Conservation (phyloP, 2,113 vertebrate species). For the Etia nguti region DNA sequence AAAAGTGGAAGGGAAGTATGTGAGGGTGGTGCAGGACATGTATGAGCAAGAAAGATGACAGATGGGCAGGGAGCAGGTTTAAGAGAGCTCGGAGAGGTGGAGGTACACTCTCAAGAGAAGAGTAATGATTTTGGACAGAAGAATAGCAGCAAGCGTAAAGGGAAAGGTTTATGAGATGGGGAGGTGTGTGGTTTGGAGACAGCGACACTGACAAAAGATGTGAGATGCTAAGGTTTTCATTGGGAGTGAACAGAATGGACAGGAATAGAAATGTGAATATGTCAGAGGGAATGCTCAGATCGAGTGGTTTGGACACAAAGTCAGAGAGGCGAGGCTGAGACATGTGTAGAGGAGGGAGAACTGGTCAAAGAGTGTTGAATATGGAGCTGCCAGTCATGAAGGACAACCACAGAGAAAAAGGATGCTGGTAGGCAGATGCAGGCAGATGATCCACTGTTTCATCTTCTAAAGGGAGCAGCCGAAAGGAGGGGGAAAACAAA, state of each 20-base stretch:
- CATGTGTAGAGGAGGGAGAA: too few species aligned
- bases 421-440: neutral
- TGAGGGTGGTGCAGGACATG: neutral
- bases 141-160: neutral
- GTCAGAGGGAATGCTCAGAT: too few species aligned
- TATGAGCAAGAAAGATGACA: neutral
- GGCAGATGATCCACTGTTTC: neutral
- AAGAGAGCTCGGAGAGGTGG: neutral
- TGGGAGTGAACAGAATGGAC: too few species aligned
- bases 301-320: too few species aligned
- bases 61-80: neutral
- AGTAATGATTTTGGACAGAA: neutral
- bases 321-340: too few species aligned
- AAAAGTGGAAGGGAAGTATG: neutral
- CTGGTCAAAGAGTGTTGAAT: too few species aligned
- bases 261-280: too few species aligned
- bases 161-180: neutral
- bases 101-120: neutral
- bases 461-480: neutral
- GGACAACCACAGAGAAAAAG: neutral
- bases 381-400: too few species aligned
- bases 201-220: neutral
- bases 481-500: neutral
- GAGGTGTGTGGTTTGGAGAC: neutral
- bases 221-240: too few species aligned